Evolutionary conservation across 2,113 vertebrate genomes (phyloP).

Genomic region (Oryzias melastigma): DNA sequence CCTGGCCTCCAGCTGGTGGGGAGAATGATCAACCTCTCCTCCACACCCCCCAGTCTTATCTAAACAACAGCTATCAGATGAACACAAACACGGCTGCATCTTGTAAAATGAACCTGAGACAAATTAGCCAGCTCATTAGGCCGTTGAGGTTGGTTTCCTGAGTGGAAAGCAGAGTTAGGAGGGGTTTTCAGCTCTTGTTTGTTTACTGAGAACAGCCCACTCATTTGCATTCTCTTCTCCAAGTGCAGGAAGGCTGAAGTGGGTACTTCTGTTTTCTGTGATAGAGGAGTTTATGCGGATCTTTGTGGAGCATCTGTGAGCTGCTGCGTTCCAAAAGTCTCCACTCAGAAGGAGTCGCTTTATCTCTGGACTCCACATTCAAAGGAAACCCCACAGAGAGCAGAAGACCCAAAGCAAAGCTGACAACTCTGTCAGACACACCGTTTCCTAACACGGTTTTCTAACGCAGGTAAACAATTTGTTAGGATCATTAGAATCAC

Average conservation of each 20-base stretch:
- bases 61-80: conserved; percentile 52
- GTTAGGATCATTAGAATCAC: not conserved
- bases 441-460: not conserved
- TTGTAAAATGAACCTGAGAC: conserved; percentile 58
- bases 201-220: conserved; percentile 51
- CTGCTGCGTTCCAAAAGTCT: conserved; percentile 46
- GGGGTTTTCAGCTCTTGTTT: conserved; percentile 54
- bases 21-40: conserved; percentile 39
- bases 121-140: conserved; percentile 63
- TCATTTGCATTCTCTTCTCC: conserved; percentile 63
- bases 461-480: not conserved
- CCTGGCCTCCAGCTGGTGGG: conserved; percentile 61
- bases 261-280: conserved; percentile 64
- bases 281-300: conserved; percentile 55
- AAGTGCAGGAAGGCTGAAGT: conserved; percentile 60
- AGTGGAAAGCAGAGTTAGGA: conserved; percentile 36
- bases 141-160: conserved; percentile 61
- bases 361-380: conserved; percentile 6
- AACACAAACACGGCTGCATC: conserved; percentile 61
- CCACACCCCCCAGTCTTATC: conserved; percentile 4
- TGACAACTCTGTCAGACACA: not conserved
- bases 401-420: not conserved
- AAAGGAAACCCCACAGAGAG: not conserved
- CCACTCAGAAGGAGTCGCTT: not conserved
- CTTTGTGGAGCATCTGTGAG: conserved; percentile 56